Base-by-base conservation (phyloP, 2,797 vertebrate species). In the Clarias laeviceps region DNA sequence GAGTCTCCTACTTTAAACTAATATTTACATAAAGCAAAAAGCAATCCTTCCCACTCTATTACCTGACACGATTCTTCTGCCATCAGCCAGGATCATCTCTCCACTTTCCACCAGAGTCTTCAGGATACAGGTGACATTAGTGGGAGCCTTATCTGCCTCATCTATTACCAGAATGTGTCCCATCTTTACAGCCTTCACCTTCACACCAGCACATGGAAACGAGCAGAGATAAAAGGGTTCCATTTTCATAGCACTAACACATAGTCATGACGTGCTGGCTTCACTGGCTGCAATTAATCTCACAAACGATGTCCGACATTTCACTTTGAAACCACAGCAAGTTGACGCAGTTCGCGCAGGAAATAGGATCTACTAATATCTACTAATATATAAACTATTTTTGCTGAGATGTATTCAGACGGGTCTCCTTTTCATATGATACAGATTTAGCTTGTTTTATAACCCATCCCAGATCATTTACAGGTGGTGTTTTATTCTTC, bases 101-200 rank as follows among this genome's bases (percentile, higher is more conserved):
- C 98, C 97, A 64, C 96, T 98, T 94, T 99, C 98, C 87, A 99
- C 98, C 83, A 99, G 95, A 62, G 97, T 97, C 95, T 99, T 99
- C 85, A 99, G 96, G 93, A 99, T 95, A 92, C 98, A 99, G 86
- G 98, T 99, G 88, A 99, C 98, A 80, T 99, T 99, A 32, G 98
- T 99, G 61, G 98, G 98, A 69, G 98, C 97, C 94, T 99, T 99
- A 93, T 99, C 98, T 0, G 98, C 98, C 82, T 99, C 98, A 81
- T 99, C 98, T 1, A 99, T 96, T 84, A 99, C 97, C 78, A 99
- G 92, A 86, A 99, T 92, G 89, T 97, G 96, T 15, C 98, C 98
- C 0, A 94, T 91, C 87, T 97, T 99, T 84, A 98, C 97, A 12
- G 98, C 97, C 92, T 97, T 99, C 83, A 99, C 98, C 98, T 99